A percentile compares a stretch with the other conserved stretches of the same genome.
Evolutionary conservation across 2,888 invertebrate genomes (phyloP).

Genomic region (Drosophila rubida): DNA sequence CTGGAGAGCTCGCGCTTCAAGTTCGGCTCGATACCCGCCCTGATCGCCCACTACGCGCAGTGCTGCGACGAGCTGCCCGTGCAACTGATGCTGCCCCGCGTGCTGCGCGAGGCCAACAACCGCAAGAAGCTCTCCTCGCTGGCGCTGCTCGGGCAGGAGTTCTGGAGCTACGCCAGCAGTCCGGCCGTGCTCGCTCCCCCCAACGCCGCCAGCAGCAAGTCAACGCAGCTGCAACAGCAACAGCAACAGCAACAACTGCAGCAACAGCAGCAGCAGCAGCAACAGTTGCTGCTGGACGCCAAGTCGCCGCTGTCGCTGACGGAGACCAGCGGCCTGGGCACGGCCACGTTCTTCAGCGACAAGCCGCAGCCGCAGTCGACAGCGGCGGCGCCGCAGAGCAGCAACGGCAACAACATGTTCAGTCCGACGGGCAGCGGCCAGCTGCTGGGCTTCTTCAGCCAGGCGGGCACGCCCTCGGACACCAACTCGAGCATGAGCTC

Average conservation of each 20-base stretch:
- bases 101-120: conserved; percentile 94
- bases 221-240: conserved; percentile 1
- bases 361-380: conserved; percentile 34
- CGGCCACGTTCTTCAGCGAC: conserved; percentile 83
- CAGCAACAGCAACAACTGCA: conserved; percentile 38
- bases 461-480: conserved; percentile 87
- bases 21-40: conserved; percentile 95
- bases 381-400: conserved; percentile 23
- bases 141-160: conserved; percentile 95
- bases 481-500: conserved; percentile 91
- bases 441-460: conserved; percentile 81
- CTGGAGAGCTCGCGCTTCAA: conserved; percentile 97
- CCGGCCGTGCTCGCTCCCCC: conserved; percentile 67
- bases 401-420: conserved; percentile 50
- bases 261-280: conserved; percentile 49
- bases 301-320: conserved; percentile 85
- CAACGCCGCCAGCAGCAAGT: conserved; percentile 33
- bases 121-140: conserved; percentile 95
- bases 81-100: conserved; percentile 93
- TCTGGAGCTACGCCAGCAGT: conserved; percentile 90
- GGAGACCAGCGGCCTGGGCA: conserved; percentile 84
- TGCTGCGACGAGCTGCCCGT: conserved; percentile 98
- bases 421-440: conserved; percentile 81
- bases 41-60: conserved; percentile 97
- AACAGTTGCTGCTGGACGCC: conserved; percentile 76